Conservation (phyloP, 2,113 vertebrate species). For the Herpetotheres cachinnans region DNA sequence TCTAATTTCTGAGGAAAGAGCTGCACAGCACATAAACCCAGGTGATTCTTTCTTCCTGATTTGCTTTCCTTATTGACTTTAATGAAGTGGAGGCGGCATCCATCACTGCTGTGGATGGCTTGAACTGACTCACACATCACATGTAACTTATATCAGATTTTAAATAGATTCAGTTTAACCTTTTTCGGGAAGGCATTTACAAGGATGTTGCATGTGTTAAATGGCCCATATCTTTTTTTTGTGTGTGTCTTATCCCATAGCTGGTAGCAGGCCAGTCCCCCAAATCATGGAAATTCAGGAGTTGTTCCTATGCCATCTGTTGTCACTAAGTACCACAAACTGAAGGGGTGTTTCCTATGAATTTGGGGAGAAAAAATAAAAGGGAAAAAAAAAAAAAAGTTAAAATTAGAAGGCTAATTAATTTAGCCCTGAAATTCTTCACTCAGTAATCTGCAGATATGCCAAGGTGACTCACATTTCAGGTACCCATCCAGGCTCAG, state of each 20-base stretch:
- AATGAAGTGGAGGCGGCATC: background rate
- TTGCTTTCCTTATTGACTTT: background rate
- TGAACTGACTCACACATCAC: background rate
- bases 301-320: background rate
- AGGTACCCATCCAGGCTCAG: background rate
- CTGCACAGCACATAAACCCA: background rate
- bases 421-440: background rate
- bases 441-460: background rate
- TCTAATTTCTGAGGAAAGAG: background rate
- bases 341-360: background rate
- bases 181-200: background rate
- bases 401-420: background rate
- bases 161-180: background rate
- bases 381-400: accelerated
- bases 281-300: background rate
- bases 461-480: background rate
- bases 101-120: background rate
- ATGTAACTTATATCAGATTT: background rate
- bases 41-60: background rate
- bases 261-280: background rate
- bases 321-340: background rate
- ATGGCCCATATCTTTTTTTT: background rate
- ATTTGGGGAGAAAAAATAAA: background rate
- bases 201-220: background rate
- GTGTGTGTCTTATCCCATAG: background rate